Evolutionary conservation across 2,797 vertebrate genomes (phyloP), one percentile per base, ranked within the genome.

Genomic region (Aplochiton taeniatus): DNA sequence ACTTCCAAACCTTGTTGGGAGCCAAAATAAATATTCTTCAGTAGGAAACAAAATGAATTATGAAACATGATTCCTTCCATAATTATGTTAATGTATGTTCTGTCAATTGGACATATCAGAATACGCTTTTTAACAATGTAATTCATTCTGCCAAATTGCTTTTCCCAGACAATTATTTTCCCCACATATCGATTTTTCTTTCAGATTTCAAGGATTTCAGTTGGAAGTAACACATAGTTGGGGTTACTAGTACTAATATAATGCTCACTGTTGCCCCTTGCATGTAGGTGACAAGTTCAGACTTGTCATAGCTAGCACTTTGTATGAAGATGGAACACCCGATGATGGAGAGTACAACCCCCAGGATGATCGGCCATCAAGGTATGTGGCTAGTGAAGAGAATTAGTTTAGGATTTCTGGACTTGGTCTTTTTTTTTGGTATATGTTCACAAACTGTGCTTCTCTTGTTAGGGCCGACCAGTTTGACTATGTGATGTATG

Each of bases 401-500:
- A 11, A 57, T 16, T 62, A 13, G 0, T 62, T 69, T 11, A 8
- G 52, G 17, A 44, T 18, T 41, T 18, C 19, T 44, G n/a, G 6
- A 43, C 31, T 31, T 31, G 17, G 50, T 47, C 5, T 45, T 1
- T 53, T 50, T 3, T 57, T 31, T 47, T 66, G 6, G 47, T 0
- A 11, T 63, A 17, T 55, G n/a, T 46, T 3, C n/a, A 65, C 60
- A 57, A 14, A 51, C 17, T 43, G 57, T 61, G 70, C 1, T 56
- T 66, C 44, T n/a, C 4, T 68, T 78, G 76, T 0, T 79, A 99
- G 98, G 87, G 96, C 96, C 2, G 96, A 98, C 88, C 98, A 99
- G 76, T 99, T 99, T 77, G 98, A 99, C 78, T 99, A 99, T 0
- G 97, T 98, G 19, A 99, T 99, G 97, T 99, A 99, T 0, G 98